Evolutionary conservation across 1,140 invertebrate species (phyloP), one percentile per base, ranked within the genome.

Genomic region (Cryptotermes secundus): DNA sequence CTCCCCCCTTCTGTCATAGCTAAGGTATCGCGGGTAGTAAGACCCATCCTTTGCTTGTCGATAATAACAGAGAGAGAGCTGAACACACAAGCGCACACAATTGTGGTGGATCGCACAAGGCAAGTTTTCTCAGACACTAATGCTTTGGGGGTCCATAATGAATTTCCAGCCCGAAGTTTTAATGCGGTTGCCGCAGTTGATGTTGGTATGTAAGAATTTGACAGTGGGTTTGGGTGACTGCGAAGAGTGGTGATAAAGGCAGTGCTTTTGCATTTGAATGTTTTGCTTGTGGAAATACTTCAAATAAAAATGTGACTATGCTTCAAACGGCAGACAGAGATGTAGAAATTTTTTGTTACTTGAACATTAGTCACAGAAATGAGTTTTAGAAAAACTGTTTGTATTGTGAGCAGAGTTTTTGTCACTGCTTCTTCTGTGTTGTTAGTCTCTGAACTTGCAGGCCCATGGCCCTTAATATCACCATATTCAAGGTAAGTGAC

Each of bases 1-100:
- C 90, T 88, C 90, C 90, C 90, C 90, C 88, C 88, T 89, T 89
- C 88, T 89, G 90, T 91, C 90, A 88, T 91, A 91, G 91, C 90
- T 87, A 89, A 89, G 89, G 88, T 90, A 87, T 83, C 85, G 85
- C 87, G 87, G 87, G 87, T 88, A 87, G 86, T 88, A 84, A 79
- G 83, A 84, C 49, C 79, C 83, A 53, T 84, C 83, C 83, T 84
- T 84, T 84, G 83, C 83, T 84, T 84, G 83, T 84, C 83, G 83
- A 84, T 84, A 84, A 84, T 84, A 84, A 72, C 59, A 14, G 59
- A 79, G 65, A 84, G 83, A 84, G 83, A 80, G 65, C 83, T 53
- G 45, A 84, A 84, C 83, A 84, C 83, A 84, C 83, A 72, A 42
- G 59, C 83, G 79, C 72, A 45, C 83, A 84, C 83, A 80, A 84